Evolutionary conservation across 2,888 invertebrate genomes (phyloP), one percentile per base, ranked within the genome.

Genomic region (Eupithecia inturbata): DNA sequence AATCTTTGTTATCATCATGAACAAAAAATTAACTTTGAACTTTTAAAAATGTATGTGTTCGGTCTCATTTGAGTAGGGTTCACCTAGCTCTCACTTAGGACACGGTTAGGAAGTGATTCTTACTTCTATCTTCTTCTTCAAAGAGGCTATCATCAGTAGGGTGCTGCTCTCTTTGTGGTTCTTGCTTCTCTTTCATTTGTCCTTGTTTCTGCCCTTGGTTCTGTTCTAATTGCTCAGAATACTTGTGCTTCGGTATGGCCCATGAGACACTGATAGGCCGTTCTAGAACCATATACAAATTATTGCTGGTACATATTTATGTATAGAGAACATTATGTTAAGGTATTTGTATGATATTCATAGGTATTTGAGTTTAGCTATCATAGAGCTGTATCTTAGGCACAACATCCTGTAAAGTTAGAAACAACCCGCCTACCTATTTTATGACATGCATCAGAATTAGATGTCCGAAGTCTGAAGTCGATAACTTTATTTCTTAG

Each of bases 201-300:
- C 78, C 73, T 70, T 88, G 82, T 12, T 70, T 63, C 60, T 75
- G 71, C 39, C 53, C 53, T 57, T 57, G 57, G 45, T 39, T 62
- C 31, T 62, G 62, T 31, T 76, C 68, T 22, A 76, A 33, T 53
- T 76, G 70, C 73, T 87, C 89, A 57, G 87, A 86, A 88, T 95
- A 98, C 81, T 96, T 96, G 81, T 96, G 95, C 91, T 98, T 98
- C 0, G 98, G 95, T 39, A 98, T 84, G 4, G 98, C 98, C 97
- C 98, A 99, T 89, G 98, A 97, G 0, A 98, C 97, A 79, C 89
- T 92, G 49, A 97, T 93, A 1, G 95, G 92, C 16, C 97, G 94
- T n/a, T 96, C 96, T 89, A 90, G 73, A 84, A 83, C 19, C 19
- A 60, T 60, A 28, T 60, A 60, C 26, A 60, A 60, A 60, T 14